A percentile compares a stretch with the other conserved stretches of the same genome.
These are phyloP conservation scores for Cryptocheilus praepositus DNA, from an alignment of 2,888 invertebrate species.

Conservation along the genomic window DNA sequence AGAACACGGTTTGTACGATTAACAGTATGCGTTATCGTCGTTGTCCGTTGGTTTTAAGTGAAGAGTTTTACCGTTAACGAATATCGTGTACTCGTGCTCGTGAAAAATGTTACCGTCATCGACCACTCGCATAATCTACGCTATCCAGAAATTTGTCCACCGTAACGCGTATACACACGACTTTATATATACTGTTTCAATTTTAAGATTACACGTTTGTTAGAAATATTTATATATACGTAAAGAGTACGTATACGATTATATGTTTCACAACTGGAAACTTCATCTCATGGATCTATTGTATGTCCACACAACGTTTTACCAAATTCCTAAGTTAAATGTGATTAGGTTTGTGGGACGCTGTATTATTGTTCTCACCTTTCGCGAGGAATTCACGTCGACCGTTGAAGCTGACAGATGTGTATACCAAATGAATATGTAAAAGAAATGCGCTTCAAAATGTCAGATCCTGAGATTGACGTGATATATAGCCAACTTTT, in stretches of 20 bases:
- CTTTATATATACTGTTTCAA: slow-evolving; percentile 59
- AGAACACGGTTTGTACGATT: slow-evolving; percentile 53
- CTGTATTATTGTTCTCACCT: neutral
- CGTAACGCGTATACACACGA: slow-evolving; percentile 26
- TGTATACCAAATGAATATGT: no score
- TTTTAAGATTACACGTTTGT: slow-evolving; percentile 46
- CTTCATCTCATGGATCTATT: neutral
- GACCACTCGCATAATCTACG: slow-evolving; percentile 2
- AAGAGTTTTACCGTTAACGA: slow-evolving; percentile 28
- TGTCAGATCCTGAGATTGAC: slow-evolving; percentile 2
- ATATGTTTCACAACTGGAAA: slow-evolving; percentile 33
- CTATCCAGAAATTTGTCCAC: neutral
- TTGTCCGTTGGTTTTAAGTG: slow-evolving; percentile 37
- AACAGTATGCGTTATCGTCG: neutral
- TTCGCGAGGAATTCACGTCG: no score
- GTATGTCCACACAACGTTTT: neutral
- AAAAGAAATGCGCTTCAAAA: slow-evolving; percentile 5
- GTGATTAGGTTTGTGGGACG: neutral
- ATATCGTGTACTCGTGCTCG: slow-evolving; percentile 21
- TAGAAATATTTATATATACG: slow-evolving; percentile 48
- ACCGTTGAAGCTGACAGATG: no score
- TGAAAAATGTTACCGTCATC: slow-evolving; percentile 30
- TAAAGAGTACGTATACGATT: slow-evolving; percentile 43
- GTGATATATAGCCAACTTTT: neutral
- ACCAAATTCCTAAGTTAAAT: neutral